Conservation (phyloP, 2,113 vertebrate genomes). For the Octodon degus region DNA sequence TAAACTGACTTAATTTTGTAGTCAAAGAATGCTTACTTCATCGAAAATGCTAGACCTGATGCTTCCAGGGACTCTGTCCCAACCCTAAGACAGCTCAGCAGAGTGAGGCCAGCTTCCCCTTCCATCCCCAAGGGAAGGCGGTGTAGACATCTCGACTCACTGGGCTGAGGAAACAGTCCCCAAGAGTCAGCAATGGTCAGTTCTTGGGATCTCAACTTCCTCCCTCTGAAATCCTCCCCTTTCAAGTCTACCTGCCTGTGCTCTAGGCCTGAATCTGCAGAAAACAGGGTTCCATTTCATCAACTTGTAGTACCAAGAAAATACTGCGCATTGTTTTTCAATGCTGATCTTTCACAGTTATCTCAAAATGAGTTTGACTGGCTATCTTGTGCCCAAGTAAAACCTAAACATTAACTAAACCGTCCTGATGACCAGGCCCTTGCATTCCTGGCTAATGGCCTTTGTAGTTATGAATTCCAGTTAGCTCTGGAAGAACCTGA, state of each 20-base stretch:
- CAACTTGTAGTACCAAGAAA: constrained; percentile 9
- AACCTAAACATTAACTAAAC: constrained; percentile 7
- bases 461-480: not conserved
- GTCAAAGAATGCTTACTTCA: not conserved
- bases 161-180: not conserved
- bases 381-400: not conserved
- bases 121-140: not conserved
- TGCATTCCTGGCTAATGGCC: constrained; percentile 64
- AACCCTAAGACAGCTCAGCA: not conserved
- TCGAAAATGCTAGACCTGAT: constrained; percentile 4
- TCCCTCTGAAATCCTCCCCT: not conserved
- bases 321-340: not conserved
- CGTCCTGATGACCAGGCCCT: not conserved
- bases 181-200: not conserved
- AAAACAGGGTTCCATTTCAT: not conserved
- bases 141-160: no score
- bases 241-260: not conserved
- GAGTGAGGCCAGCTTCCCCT: not conserved
- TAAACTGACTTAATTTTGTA: not conserved
- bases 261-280: not conserved
- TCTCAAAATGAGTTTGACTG: not conserved
- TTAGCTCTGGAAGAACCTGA: not conserved
- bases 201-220: not conserved
- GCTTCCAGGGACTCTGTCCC: not conserved
- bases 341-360: not conserved